phyloP scores from a whole-genome alignment of 2,797 vertebrate genomes.

The Fratercula arctica region DNA sequence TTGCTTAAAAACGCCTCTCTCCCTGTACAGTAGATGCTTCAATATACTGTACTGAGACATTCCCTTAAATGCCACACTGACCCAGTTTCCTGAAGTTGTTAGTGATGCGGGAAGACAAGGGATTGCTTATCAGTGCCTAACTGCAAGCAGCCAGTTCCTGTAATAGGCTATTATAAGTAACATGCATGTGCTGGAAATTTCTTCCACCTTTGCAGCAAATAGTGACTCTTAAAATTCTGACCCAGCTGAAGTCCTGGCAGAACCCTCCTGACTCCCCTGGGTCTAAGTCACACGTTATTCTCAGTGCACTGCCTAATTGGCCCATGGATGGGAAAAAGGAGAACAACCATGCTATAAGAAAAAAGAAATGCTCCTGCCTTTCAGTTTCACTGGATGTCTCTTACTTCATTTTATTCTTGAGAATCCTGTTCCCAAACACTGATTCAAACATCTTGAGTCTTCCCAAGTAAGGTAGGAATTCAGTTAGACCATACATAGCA shows the following conservation, averaged over 20 bases:
- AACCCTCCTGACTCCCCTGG: not conserved
- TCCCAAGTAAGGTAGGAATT: not conserved
- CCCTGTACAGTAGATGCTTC: not conserved
- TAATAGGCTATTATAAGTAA: not conserved
- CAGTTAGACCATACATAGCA: not conserved
- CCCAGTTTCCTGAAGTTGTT: slow-evolving; percentile 46
- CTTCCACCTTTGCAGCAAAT: not conserved
- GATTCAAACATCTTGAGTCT: not conserved
- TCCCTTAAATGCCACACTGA: slow-evolving; percentile 49
- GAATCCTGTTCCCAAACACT: not conserved
- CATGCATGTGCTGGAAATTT: not conserved
- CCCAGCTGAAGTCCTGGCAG: not conserved
- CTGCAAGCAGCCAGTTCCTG: slow-evolving; percentile 22
- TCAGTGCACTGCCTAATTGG: not conserved
- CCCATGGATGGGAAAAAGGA: not conserved
- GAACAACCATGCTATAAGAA: not conserved
- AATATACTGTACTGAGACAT: not conserved
- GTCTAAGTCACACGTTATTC: not conserved
- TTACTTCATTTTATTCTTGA: not conserved
- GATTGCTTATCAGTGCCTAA: not conserved
- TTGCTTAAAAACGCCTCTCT: not conserved
- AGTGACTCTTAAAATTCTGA: not conserved
- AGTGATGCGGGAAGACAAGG: not conserved
- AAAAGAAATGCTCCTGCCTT: not conserved
- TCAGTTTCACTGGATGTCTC: not conserved